Base-by-base conservation (phyloP, 2,797 vertebrate genomes). In the Arnoldichthys spilopterus region DNA sequence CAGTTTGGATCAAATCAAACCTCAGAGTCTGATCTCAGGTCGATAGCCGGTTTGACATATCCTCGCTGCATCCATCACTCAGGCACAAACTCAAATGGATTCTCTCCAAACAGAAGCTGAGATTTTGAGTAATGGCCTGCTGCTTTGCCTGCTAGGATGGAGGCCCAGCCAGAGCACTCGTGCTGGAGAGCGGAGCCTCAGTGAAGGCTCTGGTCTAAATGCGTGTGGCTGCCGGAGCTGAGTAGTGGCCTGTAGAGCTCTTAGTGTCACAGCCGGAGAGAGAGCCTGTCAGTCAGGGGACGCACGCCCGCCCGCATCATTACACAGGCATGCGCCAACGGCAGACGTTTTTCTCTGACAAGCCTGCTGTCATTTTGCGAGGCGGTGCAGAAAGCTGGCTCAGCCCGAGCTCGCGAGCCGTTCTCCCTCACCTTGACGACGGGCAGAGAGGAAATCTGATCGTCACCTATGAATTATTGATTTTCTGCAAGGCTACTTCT, bases 381-480 rank as follows among this genome's bases (percentile, higher is more conserved):
- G 64, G 43, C 26, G 37, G 37, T 2, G 20, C 18, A 63, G 66
- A 71, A 79, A 71, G 66, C 77, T 72, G 18, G 75, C 81, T 83
- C 71, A 78, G 81, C 66, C 66, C 22, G 34, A 54, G 30, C 64
- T 72, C 53, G 37, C 40, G 16, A 66, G 64, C 28, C 63, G 26
- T 69, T 67, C 54, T 24, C 43, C 72, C 80, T 84, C 85, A 88
- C 86, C 82, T 85, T 85, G 84, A 83, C 62, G 54, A 84, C 24
- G 22, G 77, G 71, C 74, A 76, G 74, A 79, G 79, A 83, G 76
- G 82, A 82, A 84, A 88, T 84, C 80, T 78, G 82, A 86, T 85
- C 73, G 63, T 85, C 84, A 85, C 80, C 80, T 85, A 85, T 88
- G 84, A 86, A 88, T 87, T 88, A 88, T 88, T 82, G 86, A 88